Conservation (phyloP, 2,113 vertebrate species). For the Trachemys scripta region DNA sequence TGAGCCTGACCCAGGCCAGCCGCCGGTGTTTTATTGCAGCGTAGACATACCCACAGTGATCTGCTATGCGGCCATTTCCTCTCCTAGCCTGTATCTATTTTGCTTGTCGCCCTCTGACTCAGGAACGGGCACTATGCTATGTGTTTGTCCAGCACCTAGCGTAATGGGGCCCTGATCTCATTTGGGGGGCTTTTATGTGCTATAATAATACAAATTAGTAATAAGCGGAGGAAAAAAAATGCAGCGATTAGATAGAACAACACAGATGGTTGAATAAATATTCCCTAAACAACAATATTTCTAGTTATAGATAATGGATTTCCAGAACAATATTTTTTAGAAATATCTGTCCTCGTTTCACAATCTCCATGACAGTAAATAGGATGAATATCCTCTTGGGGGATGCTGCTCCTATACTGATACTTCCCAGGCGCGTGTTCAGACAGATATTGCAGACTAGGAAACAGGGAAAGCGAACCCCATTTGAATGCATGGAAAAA, state of each 20-base stretch:
- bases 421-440: not conserved
- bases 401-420: not conserved
- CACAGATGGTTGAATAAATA: not conserved
- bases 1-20: not conserved
- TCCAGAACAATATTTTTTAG: slow-evolving; percentile 37
- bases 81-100: not conserved
- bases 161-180: not conserved
- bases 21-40: too few species aligned
- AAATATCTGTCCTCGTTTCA: slow-evolving; percentile 29
- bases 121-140: not conserved
- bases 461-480: not conserved
- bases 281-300: not conserved
- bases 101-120: not conserved
- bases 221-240: not conserved
- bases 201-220: not conserved
- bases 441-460: not conserved
- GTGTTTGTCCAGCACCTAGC: not conserved
- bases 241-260: not conserved
- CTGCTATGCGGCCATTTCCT: not conserved
- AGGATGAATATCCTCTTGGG: not conserved
- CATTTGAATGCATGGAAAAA: not conserved
- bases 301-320: slow-evolving; percentile 46
- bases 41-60: not conserved
- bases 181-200: not conserved
- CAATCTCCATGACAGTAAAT: slow-evolving; percentile 21